Evolutionary conservation across 2,888 invertebrate genomes (phyloP), one percentile per base, ranked within the genome.

Genomic region (Cheilosia vernalis): DNA sequence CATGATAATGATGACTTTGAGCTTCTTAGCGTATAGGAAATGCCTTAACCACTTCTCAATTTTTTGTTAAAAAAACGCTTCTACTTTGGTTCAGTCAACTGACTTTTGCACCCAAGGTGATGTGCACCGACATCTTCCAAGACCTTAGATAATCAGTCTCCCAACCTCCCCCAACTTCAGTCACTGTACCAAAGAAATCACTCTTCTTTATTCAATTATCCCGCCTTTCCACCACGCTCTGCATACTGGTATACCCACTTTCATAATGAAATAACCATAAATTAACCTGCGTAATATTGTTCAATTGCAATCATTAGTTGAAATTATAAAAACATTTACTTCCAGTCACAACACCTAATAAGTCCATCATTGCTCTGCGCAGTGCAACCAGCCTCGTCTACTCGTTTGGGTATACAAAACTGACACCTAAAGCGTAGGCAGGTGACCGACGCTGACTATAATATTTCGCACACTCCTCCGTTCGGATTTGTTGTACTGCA

Each of bases 251-350:
- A 37, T 13, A 37, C 13, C 1, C 13, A 13, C 13, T 37, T 53
- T 19, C 10, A 15, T 4, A 53, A 21, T 15, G 4, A 53, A 27
- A 13, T 17, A 13, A 4, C 51, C 66, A 80, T 80, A 73, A 80
- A 67, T 73, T 74, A 72, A 51, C 33, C 74, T 44, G 58, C 51
- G 44, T 55, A 66, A 66, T 74, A 53, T 66, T 53, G 73, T 60
- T 61, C 66, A 80, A 80, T 67, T 80, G 53, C 27, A 67, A 44
- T 67, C 66, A 74, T 73, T 74, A 66, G 58, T 13, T 33, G 60
- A 55, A 67, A 66, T 80, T 80, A 74, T 51, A 73, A 67, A 55
- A 61, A 53, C 73, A 80, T 80, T 67, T 42, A 55, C 60, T 53
- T 67, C 66, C 21, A 61, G 27, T 53, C 66, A 61, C 66, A 73